phyloP scores from a whole-genome alignment of 1,140 invertebrate species.

The Pachyrhynchus sulphureomaculatus region DNA sequence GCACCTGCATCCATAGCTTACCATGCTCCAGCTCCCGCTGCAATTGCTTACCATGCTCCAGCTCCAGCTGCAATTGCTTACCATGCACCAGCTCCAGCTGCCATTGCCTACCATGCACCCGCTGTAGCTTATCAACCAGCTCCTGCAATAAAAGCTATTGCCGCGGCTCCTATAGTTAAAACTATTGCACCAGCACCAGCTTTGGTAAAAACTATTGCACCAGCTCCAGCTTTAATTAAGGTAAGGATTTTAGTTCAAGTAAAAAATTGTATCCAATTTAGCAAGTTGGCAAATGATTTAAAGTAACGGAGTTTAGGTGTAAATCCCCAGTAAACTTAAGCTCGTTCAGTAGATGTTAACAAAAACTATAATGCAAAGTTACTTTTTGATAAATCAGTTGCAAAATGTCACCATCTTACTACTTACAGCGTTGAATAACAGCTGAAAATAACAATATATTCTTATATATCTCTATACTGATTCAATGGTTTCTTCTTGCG shows the following conservation, averaged over 20 bases:
- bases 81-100: not conserved
- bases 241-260: not conserved
- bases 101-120: not conserved
- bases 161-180: conserved; percentile 3
- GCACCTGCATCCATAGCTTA: not conserved
- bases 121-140: not conserved
- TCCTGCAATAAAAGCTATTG: not conserved
- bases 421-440: no score
- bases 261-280: not conserved
- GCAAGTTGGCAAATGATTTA: not conserved
- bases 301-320: not conserved
- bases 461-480: no score
- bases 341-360: no score
- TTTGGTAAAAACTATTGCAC: not conserved
- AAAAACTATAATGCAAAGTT: no score
- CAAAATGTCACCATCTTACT: no score
- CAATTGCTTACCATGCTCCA: not conserved
- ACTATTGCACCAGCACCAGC: conserved; percentile 1
- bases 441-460: no score
- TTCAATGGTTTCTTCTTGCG: no score
- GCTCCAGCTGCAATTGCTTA: not conserved
- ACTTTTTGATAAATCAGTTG: no score
- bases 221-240: conserved; percentile 5
- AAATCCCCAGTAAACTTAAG: no score
- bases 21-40: not conserved